These are phyloP conservation scores for Sminthurides aquaticus DNA, from an alignment of 2,888 invertebrate species.

Conservation along the genomic window DNA sequence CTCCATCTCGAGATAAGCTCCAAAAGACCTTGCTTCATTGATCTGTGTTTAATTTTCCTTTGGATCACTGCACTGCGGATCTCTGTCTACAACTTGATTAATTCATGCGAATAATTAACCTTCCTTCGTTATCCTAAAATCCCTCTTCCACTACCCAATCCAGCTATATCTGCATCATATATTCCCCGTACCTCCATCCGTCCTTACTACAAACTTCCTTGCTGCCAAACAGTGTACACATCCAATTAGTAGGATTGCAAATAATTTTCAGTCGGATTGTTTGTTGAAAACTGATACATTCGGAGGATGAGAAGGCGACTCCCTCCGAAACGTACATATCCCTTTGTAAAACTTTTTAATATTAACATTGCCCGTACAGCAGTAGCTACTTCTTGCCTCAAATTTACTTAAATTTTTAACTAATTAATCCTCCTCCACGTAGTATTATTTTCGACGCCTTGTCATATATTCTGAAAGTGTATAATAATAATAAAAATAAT, in stretches of 20 bases:
- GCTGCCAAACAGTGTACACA: slow-evolving; percentile 23
- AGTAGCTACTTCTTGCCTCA: too few species aligned
- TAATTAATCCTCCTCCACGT: too few species aligned
- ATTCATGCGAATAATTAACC: not conserved
- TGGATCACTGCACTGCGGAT: not conserved
- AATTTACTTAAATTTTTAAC: too few species aligned
- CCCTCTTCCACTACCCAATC: slow-evolving; percentile 12
- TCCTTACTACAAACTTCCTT: too few species aligned
- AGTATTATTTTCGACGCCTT: too few species aligned
- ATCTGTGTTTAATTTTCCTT: slow-evolving; percentile 23
- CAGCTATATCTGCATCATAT: not conserved
- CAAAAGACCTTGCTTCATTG: slow-evolving; percentile 17
- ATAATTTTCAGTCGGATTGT: slow-evolving; percentile 37
- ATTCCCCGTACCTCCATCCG: not conserved
- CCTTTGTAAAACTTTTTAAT: too few species aligned
- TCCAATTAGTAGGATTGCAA: slow-evolving; percentile 41
- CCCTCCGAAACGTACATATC: too few species aligned
- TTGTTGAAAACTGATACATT: slow-evolving; percentile 42
- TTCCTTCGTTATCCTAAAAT: slow-evolving; percentile 6
- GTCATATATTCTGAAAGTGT: too few species aligned
- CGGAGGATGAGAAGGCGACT: slow-evolving; percentile 1
- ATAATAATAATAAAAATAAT: too few species aligned
- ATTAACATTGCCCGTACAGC: too few species aligned
- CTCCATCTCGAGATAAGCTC: too few species aligned
- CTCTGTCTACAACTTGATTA: not conserved